Conservation (phyloP, 2,113 vertebrate species). For the Phyllostomus discolor region DNA sequence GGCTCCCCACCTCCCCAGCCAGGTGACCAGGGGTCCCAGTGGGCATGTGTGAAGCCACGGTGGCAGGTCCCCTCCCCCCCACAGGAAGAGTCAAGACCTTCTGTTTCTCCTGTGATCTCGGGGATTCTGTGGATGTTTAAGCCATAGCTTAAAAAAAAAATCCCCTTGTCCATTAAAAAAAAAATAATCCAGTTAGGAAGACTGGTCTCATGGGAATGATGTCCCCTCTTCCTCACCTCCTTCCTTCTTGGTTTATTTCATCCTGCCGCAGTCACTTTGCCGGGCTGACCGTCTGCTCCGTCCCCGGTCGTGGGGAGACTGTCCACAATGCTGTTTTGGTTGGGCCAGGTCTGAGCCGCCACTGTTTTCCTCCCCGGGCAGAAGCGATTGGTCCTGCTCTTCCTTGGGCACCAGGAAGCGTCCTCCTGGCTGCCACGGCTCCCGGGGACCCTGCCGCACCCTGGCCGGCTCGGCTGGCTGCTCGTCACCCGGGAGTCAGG, state of each 20-base stretch:
- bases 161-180: no score
- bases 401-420: neutral
- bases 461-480: neutral
- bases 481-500: fast-evolving
- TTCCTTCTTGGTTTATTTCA: neutral
- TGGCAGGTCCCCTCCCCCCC: fast-evolving
- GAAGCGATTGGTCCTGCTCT: neutral
- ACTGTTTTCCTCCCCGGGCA: neutral
- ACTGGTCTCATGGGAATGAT: no score
- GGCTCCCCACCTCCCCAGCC: neutral
- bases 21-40: no score
- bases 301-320: neutral
- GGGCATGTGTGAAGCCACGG: fast-evolving
- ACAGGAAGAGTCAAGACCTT: neutral
- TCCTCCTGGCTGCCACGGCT: neutral
- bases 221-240: no score
- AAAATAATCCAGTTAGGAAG: no score
- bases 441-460: no score
- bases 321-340: neutral
- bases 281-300: neutral
- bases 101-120: neutral
- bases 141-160: no score
- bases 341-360: neutral
- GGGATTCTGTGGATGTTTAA: neutral
- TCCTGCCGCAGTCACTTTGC: neutral